phyloP scores from a whole-genome alignment of 2,888 invertebrate genomes.

The Tribolium freemani region DNA sequence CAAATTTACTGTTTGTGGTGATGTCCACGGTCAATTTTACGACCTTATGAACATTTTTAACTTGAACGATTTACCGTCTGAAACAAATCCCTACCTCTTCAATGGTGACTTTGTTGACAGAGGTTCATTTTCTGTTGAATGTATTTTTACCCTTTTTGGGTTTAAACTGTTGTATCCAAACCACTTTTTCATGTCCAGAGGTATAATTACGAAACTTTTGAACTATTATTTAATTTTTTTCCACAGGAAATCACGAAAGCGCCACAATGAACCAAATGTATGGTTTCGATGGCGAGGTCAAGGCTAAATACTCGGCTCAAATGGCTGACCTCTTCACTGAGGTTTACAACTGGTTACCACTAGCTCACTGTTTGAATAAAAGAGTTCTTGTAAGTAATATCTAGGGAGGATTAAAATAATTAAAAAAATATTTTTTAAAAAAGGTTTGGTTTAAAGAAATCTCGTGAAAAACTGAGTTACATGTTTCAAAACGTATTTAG shows the following conservation, averaged over 20 bases:
- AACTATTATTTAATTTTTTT: background rate
- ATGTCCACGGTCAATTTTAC: slow-evolving; percentile 99
- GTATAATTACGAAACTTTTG: slow-evolving; percentile 68
- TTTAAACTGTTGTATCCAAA: slow-evolving; percentile 97
- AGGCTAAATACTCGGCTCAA: slow-evolving; percentile 92
- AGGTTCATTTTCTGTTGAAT: slow-evolving; percentile 99
- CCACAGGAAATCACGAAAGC: slow-evolving; percentile 96
- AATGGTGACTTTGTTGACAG: slow-evolving; percentile 99
- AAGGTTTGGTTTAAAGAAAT: too few species aligned
- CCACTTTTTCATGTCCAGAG: slow-evolving; percentile 98
- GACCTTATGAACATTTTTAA: slow-evolving; percentile 98
- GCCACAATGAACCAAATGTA: slow-evolving; percentile 99
- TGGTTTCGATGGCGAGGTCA: slow-evolving; percentile 98
- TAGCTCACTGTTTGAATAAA: slow-evolving; percentile 94
- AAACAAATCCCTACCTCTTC: slow-evolving; percentile 97
- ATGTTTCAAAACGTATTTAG: too few species aligned
- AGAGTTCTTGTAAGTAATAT: slow-evolving; percentile 75
- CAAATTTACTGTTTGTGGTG: slow-evolving; percentile 98
- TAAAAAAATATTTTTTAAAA: too few species aligned
- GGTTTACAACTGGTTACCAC: slow-evolving; percentile 97
- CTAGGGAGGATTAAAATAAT: too few species aligned
- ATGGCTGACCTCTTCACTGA: slow-evolving; percentile 99
- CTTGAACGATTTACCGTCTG: slow-evolving; percentile 95
- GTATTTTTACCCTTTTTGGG: slow-evolving; percentile 97
- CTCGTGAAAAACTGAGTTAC: too few species aligned